phyloP scores from a whole-genome alignment of 1,140 invertebrate species.

The Gonatopus flavifemur region DNA sequence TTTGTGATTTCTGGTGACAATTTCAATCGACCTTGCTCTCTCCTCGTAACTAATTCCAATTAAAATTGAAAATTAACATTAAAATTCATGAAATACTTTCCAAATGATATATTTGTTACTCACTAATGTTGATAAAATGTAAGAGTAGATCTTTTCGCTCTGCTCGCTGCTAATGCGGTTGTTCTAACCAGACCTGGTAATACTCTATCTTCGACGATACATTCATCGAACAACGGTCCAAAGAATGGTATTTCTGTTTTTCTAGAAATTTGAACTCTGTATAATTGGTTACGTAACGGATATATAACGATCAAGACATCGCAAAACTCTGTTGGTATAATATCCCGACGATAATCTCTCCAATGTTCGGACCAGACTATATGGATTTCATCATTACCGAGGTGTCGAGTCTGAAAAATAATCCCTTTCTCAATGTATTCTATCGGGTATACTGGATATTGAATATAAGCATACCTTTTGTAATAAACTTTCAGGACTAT shows the following conservation, averaged over 20 bases:
- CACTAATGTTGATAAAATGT: constrained; percentile 91
- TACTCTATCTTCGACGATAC: constrained; percentile 81
- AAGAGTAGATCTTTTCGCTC: constrained; percentile 84
- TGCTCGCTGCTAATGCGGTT: constrained; percentile 89
- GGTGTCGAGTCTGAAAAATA: constrained; percentile 78
- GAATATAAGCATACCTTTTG: constrained; percentile 73
- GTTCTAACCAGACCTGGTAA: constrained; percentile 87
- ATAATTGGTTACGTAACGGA: constrained; percentile 73
- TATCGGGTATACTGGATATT: too few species aligned
- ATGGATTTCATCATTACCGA: constrained; percentile 99
- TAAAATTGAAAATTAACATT: constrained; percentile 29
- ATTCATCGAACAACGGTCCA: constrained; percentile 94
- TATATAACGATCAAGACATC: constrained; percentile 98
- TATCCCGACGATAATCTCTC: constrained; percentile 92
- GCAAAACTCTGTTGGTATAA: constrained; percentile 98
- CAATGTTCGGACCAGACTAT: constrained; percentile 99
- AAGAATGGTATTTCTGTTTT: constrained; percentile 83
- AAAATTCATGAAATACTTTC: constrained; percentile 13
- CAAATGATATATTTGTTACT: constrained; percentile 34
- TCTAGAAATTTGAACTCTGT: constrained; percentile 50
- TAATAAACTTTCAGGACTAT: constrained; percentile 81
- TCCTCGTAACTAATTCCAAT: constrained; percentile 92
- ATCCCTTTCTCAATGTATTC: background rate
- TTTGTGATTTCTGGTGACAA: constrained; percentile 86
- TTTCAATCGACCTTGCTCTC: constrained; percentile 81